Base-by-base conservation (phyloP, 2,113 vertebrate genomes). In the Halcyon senegalensis region DNA sequence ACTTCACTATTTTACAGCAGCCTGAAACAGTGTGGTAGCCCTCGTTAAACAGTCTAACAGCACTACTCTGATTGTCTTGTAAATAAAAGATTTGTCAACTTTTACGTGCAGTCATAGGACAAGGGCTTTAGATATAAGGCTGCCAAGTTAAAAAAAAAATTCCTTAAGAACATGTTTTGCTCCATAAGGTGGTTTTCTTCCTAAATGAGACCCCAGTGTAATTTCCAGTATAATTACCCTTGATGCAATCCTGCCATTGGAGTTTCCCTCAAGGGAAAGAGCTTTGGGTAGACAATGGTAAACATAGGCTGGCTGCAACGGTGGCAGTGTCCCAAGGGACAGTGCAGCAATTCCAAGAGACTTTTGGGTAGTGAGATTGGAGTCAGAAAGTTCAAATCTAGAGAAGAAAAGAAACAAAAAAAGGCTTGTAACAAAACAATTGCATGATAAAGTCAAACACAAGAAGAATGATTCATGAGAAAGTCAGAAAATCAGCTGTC, bases 281-380 rank as follows among this genome's bases (percentile, higher is more conserved):
- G 98, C 97, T 99, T 99, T 92, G 99, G 99, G 97, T 99, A 99
- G 98, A 99, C 98, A 84, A 99, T 99, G 83, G 99, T 99, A 98
- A 99, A 99, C 99, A 99, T 99, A 91, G 99, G 98, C 97, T 99
- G 99, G 88, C 99, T 99, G 94, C 99, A 99, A 55, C 98, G 99
- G 96, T 99, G 99, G 94, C 99, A 99, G 95, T 99, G 99, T 73
- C 99, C 99, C 96, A 99, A 94, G 13, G 99, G 99, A 97, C 98
- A 99, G 84, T 97, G 98, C 85, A 99, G 96, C 91, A 99, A 97
- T 91, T 99, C 98, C 97, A 99, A 96, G 59, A 99, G 98, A 95
- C 98, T 99, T 98, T 97, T 99, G 88, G 99, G 99, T 93, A 99
- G 98, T 3, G 98, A 97, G 97, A 99, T 96, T 39, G 98, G 98